phyloP scores from a whole-genome alignment of 2,888 invertebrate genomes.

The Apamea crenata region DNA sequence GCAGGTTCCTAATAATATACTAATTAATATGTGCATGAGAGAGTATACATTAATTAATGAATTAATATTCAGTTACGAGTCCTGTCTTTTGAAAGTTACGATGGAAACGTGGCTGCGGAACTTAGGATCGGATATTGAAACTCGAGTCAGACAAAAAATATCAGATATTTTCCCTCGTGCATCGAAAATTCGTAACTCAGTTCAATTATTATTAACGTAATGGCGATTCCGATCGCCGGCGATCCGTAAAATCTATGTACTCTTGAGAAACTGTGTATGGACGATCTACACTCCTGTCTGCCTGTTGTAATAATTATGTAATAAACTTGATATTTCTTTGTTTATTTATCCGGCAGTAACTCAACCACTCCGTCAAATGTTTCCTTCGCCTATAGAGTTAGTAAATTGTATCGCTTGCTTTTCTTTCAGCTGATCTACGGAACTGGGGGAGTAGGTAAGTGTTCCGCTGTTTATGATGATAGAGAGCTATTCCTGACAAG shows the following conservation, averaged over 20 bases:
- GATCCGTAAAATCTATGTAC: neutral
- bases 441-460: slow-evolving; percentile 18
- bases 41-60: neutral
- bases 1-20: neutral
- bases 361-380: slow-evolving; percentile 17
- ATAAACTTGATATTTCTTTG: slow-evolving; percentile 14
- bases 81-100: slow-evolving; percentile 36
- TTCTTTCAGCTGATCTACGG: slow-evolving; percentile 17
- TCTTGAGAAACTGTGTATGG: neutral
- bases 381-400: slow-evolving; percentile 10
- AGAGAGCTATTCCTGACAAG: slow-evolving; percentile 15
- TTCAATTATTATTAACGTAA: slow-evolving; percentile 1
- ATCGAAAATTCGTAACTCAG: neutral
- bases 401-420: slow-evolving; percentile 43
- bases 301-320: neutral
- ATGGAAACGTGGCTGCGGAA: slow-evolving; percentile 19
- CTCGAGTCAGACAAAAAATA: neutral
- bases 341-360: neutral
- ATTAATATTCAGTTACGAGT: slow-evolving; percentile 17
- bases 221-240: too few species aligned
- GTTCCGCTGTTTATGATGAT: slow-evolving; percentile 50
- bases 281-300: neutral
- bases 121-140: slow-evolving; percentile 24
- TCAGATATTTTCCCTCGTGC: neutral
- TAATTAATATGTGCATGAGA: neutral